Evolutionary conservation across 2,888 invertebrate species (phyloP).

Genomic region (Brachylomia viminalis): DNA sequence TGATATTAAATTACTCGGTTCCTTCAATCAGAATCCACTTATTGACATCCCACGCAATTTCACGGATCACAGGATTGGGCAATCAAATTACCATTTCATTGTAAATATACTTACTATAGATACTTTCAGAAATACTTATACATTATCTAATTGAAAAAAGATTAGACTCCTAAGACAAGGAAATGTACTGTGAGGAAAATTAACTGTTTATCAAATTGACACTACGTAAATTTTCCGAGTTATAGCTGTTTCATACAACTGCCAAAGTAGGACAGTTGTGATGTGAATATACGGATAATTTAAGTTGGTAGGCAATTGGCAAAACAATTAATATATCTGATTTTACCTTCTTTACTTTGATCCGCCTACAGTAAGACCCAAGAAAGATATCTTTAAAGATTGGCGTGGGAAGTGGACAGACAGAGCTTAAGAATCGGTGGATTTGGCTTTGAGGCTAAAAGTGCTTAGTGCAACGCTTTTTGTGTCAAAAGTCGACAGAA

Average conservation of each 20-base stretch:
- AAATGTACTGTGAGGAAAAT: not conserved
- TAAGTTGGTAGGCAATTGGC: not conserved
- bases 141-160: not conserved
- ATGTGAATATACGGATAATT: not conserved
- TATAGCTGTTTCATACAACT: not conserved
- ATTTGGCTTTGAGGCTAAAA: not conserved
- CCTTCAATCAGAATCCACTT: not conserved
- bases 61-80: not conserved
- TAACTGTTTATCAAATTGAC: not conserved
- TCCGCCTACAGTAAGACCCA: not conserved
- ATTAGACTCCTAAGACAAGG: not conserved
- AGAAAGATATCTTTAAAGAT: not conserved
- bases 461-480: not conserved
- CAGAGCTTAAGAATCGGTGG: not conserved
- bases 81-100: slow-evolving; percentile 6
- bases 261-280: not conserved
- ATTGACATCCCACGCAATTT: not conserved
- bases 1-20: not conserved
- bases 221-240: not conserved
- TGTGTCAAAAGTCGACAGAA: not conserved
- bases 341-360: not conserved
- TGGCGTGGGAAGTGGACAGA: not conserved
- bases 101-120: too few relatives aligned
- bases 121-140: not conserved
- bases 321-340: not conserved